Percentiles rank a stretch among this genome's conserved stretches.
Conservation (phyloP, 1,140 invertebrate genomes). For the Rhopalosiphum padi region DNA sequence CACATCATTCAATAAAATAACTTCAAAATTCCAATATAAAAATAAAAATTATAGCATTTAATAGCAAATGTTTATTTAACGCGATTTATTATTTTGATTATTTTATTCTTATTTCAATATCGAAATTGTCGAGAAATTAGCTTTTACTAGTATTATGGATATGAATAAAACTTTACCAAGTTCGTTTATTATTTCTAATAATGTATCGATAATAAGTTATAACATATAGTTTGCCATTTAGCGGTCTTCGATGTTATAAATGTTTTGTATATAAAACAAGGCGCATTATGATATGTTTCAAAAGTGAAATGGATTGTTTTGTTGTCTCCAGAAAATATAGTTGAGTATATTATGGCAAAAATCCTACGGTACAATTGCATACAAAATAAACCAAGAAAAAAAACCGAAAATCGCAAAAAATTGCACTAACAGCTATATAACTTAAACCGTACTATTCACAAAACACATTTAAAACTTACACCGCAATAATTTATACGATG, state of each 20-base stretch:
- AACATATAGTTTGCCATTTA: neutral
- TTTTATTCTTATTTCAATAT: no score
- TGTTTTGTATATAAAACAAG: neutral
- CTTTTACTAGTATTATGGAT: neutral
- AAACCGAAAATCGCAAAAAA: no score
- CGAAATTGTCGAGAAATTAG: neutral
- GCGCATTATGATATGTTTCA: neutral
- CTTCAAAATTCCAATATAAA: neutral
- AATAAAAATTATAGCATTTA: neutral
- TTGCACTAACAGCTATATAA: no score
- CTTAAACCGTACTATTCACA: neutral
- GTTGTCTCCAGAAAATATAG: neutral
- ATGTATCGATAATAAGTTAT: neutral
- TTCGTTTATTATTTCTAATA: neutral
- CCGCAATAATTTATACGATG: neutral
- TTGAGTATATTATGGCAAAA: neutral
- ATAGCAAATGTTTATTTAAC: neutral
- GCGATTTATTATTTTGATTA: neutral
- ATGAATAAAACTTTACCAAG: neutral
- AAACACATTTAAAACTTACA: neutral
- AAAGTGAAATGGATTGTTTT: neutral
- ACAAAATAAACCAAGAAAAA: no score
- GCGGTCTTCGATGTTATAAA: neutral
- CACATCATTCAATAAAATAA: neutral
- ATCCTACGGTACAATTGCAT: neutral